These are phyloP conservation scores for Aeoliscus strigatus DNA, from an alignment of 2,797 vertebrate genomes.

Conservation along the genomic window DNA sequence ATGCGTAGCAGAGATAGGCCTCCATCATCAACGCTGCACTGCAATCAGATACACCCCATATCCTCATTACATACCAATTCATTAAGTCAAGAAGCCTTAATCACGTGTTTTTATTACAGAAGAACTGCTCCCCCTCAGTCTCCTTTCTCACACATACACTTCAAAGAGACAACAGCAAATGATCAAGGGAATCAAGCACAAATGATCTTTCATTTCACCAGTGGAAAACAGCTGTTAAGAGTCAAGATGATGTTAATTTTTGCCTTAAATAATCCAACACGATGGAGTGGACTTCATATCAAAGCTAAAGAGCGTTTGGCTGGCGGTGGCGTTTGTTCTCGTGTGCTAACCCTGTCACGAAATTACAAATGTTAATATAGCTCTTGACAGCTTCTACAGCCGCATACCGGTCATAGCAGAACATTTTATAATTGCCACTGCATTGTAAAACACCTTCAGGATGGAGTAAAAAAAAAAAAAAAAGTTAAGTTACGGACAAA, in stretches of 20 bases:
- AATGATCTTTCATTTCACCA: slow-evolving; percentile 34
- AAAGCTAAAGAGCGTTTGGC: slow-evolving; percentile 9
- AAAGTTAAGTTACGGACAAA: too few species aligned
- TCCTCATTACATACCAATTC: slow-evolving; percentile 53
- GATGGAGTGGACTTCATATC: slow-evolving; percentile 19
- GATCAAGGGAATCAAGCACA: slow-evolving; percentile 52
- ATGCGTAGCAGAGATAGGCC: slow-evolving; percentile 23
- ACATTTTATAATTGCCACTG: too few species aligned
- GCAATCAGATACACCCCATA: slow-evolving; percentile 45
- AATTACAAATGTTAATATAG: slow-evolving; percentile 1
- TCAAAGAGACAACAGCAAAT: slow-evolving; percentile 50
- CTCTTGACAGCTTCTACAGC: neutral
- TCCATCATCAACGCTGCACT: slow-evolving; percentile 36
- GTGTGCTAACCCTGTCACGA: slow-evolving; percentile 1
- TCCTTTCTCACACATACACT: slow-evolving; percentile 19
- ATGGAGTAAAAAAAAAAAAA: too few species aligned
- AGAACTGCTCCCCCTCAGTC: slow-evolving; percentile 11
- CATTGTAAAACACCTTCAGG: too few species aligned
- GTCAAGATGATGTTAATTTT: slow-evolving; percentile 35
- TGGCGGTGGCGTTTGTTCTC: slow-evolving; percentile 30
- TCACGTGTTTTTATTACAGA: slow-evolving; percentile 47
- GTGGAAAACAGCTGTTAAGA: slow-evolving; percentile 23
- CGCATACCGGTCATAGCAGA: neutral
- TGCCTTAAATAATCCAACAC: slow-evolving; percentile 15
- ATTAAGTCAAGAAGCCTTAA: slow-evolving; percentile 62